Percentiles rank a stretch among this genome's conserved stretches.
Evolutionary conservation across 2,797 vertebrate species (phyloP).

Genomic region (Rhinella marina): DNA sequence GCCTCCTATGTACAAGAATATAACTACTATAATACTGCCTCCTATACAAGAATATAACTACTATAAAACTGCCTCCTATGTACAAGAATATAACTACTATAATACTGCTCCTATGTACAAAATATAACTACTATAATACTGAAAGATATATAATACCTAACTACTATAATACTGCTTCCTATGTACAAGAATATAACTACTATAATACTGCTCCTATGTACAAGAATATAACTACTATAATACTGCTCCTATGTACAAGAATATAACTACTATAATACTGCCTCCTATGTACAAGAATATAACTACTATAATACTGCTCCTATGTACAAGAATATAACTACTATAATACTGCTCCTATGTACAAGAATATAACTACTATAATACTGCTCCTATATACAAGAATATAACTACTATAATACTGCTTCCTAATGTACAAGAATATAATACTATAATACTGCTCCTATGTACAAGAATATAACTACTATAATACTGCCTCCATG

Average conservation of each 20-base stretch:
- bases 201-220: not conserved
- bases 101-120: not conserved
- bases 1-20: no score
- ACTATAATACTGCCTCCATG: not conserved
- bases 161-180: not conserved
- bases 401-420: constrained; percentile 7
- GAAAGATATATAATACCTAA: not conserved
- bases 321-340: constrained; percentile 13
- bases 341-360: not conserved
- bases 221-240: constrained; percentile 6
- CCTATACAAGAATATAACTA: constrained; percentile 9
- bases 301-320: constrained; percentile 8
- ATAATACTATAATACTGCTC: constrained; percentile 1
- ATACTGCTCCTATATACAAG: not conserved
- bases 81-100: not conserved
- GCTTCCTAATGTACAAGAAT: not conserved
- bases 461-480: not conserved
- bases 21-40: no score
- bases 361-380: not conserved
- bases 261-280: constrained; percentile 10
- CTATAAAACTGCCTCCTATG: not conserved
- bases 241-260: not conserved
- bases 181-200: constrained; percentile 2
- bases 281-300: not conserved
- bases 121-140: not conserved